Base-by-base conservation (phyloP, 2,113 vertebrate genomes). In the Gavia stellata region DNA sequence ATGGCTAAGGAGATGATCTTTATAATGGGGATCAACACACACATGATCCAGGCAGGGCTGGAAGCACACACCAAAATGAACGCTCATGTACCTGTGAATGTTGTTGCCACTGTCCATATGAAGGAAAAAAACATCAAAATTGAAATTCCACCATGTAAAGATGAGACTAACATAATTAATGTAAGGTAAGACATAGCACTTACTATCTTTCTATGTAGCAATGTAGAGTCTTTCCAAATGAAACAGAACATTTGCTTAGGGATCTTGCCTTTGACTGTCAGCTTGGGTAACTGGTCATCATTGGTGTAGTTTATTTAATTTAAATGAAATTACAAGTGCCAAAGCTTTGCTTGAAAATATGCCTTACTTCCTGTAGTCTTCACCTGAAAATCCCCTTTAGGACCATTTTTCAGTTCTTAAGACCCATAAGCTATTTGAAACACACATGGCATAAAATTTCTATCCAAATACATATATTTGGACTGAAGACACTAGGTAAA, bases 1-100 rank as follows among this genome's bases (percentile, higher is more conserved):
- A 90, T 96, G 52, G 84, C 80, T 44, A 98, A 96, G 61, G 90
- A 97, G 42, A 79, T 98, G 62, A 92, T 80, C 14, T 93, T 97
- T 42, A 78, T 91, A 21, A 83, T 97, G 82, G 98, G 98, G 40
- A 97, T 97, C 78, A 97, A 97, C 72, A 97, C 94, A 15, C 79
- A 68, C 5, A 24, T 86, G 20, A 28, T 98, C 34, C 96, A 98
- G 88, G 95, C 88, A 49, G 86, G 96, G 16, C 61, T 95, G 55
- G 92, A 97, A 87, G 23, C 93, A 36, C 81, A 36, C 26, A 71
- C 77, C 52, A 97, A 91, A 88, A 14, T 97, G 15, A 89, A 59
- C 6, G 74, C 73, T 80, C 65, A 83, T 12, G 14, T 98, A 28
- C 94, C 94, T 50, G 38, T 96, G 84, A 96, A 96, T 47, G 47